Base-by-base conservation (phyloP, 2,888 invertebrate species). In the Esperia sulphurella region DNA sequence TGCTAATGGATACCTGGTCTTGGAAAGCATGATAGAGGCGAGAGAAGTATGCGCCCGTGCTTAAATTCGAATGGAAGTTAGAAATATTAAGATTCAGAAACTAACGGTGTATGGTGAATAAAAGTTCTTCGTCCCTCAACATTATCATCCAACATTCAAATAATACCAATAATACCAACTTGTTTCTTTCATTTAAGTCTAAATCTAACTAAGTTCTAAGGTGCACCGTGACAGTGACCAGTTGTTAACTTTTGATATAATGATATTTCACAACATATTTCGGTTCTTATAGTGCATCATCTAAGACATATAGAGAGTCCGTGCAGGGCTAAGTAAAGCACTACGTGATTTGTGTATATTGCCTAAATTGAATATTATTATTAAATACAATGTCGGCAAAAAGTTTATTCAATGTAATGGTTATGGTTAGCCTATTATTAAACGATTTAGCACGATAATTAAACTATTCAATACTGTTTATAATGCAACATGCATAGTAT, bases 91-190 rank as follows among this genome's bases (percentile, higher is more conserved):
- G 35, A n/a, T n/a, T 35, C n/a, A 12, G 49, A 51, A 62, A 57
- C 50, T 55, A 50, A 57, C 35, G 6, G 10, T 31, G 9, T 35
- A 35, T 35, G 53, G 41, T 42, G 41, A 41, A 49, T 50, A 45
- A 54, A 52, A 46, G 51, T 50, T 64, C 66, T 71, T 67, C 68
- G 69, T 65, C 69, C 68, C 71, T 74, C 81, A 80, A 85, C 83
- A 84, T 79, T 78, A 69, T 85, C 88, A 89, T 89, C 88, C 87
- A 89, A 89, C 88, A 88, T 88, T 88, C 88, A 88, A 86, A 39
- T 37, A 10, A 13, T 10, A 43, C 6, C 31, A n/a, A 13, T 41
- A 33, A 37, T 45, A 45, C n/a, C 12, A 51, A 57, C 48, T 49
- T 53, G 50, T 51, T 45, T 39, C 39, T 7, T 53, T 57, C 35